Base-by-base conservation (phyloP, 1,140 invertebrate genomes). In the Drosophila subpulchrella region DNA sequence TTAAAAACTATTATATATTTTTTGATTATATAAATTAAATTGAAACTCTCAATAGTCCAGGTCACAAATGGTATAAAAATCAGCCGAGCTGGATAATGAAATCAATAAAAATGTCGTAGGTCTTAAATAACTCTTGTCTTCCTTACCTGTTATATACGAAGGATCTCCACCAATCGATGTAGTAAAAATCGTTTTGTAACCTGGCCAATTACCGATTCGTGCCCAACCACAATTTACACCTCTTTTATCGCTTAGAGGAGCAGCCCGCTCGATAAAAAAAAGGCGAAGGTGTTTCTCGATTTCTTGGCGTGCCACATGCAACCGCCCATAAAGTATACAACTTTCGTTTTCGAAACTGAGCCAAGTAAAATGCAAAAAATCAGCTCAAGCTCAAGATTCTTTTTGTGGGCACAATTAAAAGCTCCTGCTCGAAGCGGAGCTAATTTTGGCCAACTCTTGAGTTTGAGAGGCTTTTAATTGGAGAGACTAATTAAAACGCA, bases 321-420 rank as follows among this genome's bases (percentile, higher is more conserved):
- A 85, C 12, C 41, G 12, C 12, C 63, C 15, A 74, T 75, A 32
- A 51, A 74, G 51, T 54, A 67, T 51, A 46, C 61, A 71, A 81
- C 81, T 85, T 85, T 85, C 82, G 68, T 78, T 86, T 81, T 70
- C 68, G n/a, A 75, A 57, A 46, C 38, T 12, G 27, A 47, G 17
- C 38, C 34, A 71, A 67, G 38, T 51, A 54, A 54, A 54, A 30
- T 10, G 54, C 38, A 36, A 59, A 51, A 54, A 74, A 73, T 74
- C 47, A 65, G 67, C 58, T 42, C 59, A 57, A 76, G 20, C 53
- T 57, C 38, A 54, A 65, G 77, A 89, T 88, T 88, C 83, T 76
- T 58, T 83, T 88, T 88, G 86, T 88, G 83, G 83, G 79, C 83
- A 88, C 83, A 88, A 88, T 88, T 88, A 89, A 88, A 83, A 76